A percentile compares a stretch with the other conserved stretches of the same genome.
Evolutionary conservation across 2,797 vertebrate species (phyloP).

Genomic region (Urosaurus nigricauda): DNA sequence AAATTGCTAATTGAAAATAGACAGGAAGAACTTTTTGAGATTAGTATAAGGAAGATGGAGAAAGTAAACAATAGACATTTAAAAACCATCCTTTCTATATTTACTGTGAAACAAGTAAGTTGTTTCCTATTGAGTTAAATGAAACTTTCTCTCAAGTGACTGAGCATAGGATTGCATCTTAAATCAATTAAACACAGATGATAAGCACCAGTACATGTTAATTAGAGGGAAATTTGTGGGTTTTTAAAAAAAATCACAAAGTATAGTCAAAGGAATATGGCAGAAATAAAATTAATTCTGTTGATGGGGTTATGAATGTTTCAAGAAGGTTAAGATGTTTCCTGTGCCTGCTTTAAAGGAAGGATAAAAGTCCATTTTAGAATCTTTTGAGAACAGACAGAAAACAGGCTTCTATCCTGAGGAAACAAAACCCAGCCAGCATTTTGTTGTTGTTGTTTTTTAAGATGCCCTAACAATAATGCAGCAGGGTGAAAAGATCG

Average conservation of each 20-base stretch:
- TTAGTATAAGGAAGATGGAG: slow-evolving; percentile 1
- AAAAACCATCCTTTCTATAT: slow-evolving; percentile 46
- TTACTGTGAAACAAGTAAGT: too few relatives aligned
- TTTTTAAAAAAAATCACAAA: slow-evolving; percentile 26
- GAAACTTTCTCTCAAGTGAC: not conserved
- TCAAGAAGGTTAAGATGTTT: slow-evolving; percentile 61
- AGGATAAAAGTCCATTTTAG: slow-evolving; percentile 75
- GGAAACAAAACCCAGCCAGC: slow-evolving; percentile 77
- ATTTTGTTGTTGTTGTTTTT: slow-evolving; percentile 76
- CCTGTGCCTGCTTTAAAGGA: slow-evolving; percentile 66
- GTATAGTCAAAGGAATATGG: slow-evolving; percentile 30
- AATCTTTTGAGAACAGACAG: slow-evolving; percentile 76
- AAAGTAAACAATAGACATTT: slow-evolving; percentile 48
- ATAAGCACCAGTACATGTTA: not conserved
- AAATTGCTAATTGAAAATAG: not conserved
- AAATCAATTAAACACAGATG: slow-evolving; percentile 22
- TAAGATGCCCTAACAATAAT: slow-evolving; percentile 85
- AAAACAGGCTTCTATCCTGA: slow-evolving; percentile 76
- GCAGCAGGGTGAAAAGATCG: slow-evolving; percentile 87
- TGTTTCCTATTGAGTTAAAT: not conserved
- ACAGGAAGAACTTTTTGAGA: slow-evolving; percentile 12
- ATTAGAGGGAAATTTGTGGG: slow-evolving; percentile 40
- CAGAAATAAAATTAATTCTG: slow-evolving; percentile 47
- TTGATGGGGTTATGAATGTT: slow-evolving; percentile 23
- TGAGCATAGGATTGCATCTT: not conserved